phyloP scores from a whole-genome alignment of 2,113 vertebrate genomes.

The Platysternon megacephalum region DNA sequence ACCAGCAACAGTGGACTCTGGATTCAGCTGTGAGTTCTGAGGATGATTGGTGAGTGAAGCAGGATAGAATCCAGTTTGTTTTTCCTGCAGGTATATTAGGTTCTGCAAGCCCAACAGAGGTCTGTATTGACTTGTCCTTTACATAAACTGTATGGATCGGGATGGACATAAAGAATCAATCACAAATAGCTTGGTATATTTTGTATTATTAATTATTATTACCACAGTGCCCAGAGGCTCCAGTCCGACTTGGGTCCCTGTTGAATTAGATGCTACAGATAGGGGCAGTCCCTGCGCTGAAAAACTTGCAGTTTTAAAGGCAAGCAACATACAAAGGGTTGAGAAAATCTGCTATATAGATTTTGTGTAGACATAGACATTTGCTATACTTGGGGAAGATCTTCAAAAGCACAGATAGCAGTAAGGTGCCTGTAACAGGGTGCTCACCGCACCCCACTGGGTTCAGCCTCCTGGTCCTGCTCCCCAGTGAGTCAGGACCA shows the following conservation, averaged over 20 bases:
- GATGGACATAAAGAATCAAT: too few relatives aligned
- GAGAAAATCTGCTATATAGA: neutral
- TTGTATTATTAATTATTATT: neutral
- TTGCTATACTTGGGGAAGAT: neutral
- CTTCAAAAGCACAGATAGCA: neutral
- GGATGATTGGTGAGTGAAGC: neutral
- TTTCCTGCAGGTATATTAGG: neutral
- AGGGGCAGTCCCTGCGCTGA: neutral
- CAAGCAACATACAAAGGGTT: neutral
- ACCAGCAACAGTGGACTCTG: neutral
- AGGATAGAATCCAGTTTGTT: neutral
- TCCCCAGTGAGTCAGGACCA: too few relatives aligned
- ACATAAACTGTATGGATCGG: too few relatives aligned
- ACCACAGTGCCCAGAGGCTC: neutral
- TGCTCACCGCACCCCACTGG: neutral
- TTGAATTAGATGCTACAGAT: neutral
- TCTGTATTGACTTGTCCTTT: neutral
- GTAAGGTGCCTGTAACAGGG: neutral
- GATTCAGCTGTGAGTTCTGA: neutral
- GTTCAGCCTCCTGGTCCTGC: too few relatives aligned
- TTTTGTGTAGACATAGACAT: neutral
- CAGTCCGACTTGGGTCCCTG: neutral
- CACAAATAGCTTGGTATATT: neutral
- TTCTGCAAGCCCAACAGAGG: neutral
- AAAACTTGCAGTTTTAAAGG: neutral